These are phyloP conservation scores for Pocillopora damicornis DNA, from an alignment of 64 coral and sea anemone species.

Conservation along the genomic window DNA sequence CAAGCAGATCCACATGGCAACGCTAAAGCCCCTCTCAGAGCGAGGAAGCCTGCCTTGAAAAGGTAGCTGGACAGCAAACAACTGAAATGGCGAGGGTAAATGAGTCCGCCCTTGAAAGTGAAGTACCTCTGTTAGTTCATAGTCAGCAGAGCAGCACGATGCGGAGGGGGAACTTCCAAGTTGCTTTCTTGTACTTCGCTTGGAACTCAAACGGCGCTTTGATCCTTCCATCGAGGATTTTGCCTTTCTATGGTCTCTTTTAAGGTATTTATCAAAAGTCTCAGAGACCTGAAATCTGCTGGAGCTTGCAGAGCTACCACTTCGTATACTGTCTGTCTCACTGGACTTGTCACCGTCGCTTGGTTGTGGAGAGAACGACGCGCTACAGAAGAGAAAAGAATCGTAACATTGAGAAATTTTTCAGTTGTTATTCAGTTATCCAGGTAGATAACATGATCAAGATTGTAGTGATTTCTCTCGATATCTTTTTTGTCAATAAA, in stretches of 20 bases:
- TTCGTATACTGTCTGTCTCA: constrained; percentile 30
- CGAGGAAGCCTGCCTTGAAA: constrained; percentile 39
- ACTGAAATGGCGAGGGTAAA: constrained; percentile 39
- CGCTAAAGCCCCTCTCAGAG: constrained; percentile 41
- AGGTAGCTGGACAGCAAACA: constrained; percentile 46
- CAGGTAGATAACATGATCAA: too few relatives aligned
- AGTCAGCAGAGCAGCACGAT: background rate
- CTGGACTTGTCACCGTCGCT: constrained; percentile 32
- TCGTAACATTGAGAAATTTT: background rate
- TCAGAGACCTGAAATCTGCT: background rate
- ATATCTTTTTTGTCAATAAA: too few relatives aligned
- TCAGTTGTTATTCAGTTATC: background rate
- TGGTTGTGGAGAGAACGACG: constrained; percentile 3
- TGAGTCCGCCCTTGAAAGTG: constrained; percentile 19
- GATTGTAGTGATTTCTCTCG: too few relatives aligned
- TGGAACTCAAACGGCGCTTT: constrained; percentile 8
- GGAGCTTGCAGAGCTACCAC: background rate
- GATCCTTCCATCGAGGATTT: background rate
- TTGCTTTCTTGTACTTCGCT: constrained; percentile 1
- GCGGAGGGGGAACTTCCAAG: background rate
- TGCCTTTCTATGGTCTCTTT: constrained; percentile 9
- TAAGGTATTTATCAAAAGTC: background rate
- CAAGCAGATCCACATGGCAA: constrained; percentile 51
- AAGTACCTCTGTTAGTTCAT: background rate
- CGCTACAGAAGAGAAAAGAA: background rate